Percentiles rank a stretch among this genome's conserved stretches.
Evolutionary conservation across 2,113 vertebrate species (phyloP).

Genomic region (Rutilus rutilus): DNA sequence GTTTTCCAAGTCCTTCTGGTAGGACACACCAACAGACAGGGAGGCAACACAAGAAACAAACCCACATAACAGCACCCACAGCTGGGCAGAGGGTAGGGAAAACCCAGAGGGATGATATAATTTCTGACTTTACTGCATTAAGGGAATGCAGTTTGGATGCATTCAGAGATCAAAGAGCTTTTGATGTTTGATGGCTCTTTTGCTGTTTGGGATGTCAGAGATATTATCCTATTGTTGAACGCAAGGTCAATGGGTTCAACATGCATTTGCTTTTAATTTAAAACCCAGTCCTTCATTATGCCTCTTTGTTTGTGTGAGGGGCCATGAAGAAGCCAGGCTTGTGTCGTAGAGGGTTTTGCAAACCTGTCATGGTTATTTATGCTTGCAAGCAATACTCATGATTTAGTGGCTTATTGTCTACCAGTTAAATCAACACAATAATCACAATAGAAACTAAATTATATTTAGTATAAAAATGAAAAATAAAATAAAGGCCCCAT

Average conservation of each 20-base stretch:
- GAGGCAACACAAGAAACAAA: constrained; percentile 34
- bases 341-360: constrained; percentile 41
- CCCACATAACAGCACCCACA: constrained; percentile 28
- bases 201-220: constrained; percentile 60
- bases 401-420: constrained; percentile 5
- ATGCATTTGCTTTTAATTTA: constrained; percentile 73
- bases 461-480: background rate
- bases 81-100: constrained; percentile 40
- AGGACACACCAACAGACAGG: constrained; percentile 15
- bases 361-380: background rate
- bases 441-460: background rate
- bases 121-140: constrained; percentile 60
- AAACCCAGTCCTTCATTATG: constrained; percentile 42
- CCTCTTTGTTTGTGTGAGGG: constrained; percentile 52
- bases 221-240: constrained; percentile 67
- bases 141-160: constrained; percentile 57
- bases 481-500: no score
- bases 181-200: constrained; percentile 51
- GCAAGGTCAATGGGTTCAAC: constrained; percentile 28
- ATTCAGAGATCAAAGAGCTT: constrained; percentile 58
- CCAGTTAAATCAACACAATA: background rate
- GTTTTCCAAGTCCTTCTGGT: background rate
- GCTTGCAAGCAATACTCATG: background rate
- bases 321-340: constrained; percentile 5
- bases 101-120: constrained; percentile 23